phyloP scores from a whole-genome alignment of 2,113 vertebrate species.

The Psittacula cyanocephala region DNA sequence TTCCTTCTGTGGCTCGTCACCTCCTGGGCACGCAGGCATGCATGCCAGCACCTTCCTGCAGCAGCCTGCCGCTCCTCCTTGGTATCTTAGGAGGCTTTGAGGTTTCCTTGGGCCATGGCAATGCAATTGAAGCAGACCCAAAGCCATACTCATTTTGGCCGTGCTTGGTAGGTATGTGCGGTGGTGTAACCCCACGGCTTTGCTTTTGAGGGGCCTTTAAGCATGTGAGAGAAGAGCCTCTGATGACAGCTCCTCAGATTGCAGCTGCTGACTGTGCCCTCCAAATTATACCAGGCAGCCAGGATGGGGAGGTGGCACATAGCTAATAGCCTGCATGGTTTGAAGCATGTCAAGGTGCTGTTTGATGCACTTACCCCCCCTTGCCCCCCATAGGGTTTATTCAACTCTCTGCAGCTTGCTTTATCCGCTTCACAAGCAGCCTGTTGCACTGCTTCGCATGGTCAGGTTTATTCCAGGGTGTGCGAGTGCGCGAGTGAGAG shows the following conservation, averaged over 20 bases:
- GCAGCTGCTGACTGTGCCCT: not conserved
- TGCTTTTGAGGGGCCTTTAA: not conserved
- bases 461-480: fast-evolving
- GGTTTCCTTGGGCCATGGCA: fast-evolving
- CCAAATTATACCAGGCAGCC: not conserved
- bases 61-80: not conserved
- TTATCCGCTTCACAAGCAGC: not conserved
- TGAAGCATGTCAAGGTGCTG: fast-evolving
- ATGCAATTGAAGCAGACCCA: not conserved
- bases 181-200: fast-evolving
- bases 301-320: not conserved
- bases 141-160: fast-evolving
- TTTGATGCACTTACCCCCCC: not conserved
- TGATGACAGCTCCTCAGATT: not conserved
- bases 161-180: not conserved
- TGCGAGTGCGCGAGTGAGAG: not conserved
- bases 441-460: fast-evolving
- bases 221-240: not conserved
- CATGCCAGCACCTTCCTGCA: fast-evolving
- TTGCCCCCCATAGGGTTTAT: not conserved
- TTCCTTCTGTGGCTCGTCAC: fast-evolving
- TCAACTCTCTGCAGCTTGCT: not conserved
- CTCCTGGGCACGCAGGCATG: not conserved
- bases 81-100: not conserved
- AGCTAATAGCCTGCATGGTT: not conserved